Base-by-base conservation (phyloP, 1,140 invertebrate genomes). In the Drosophila kanapiae region DNA sequence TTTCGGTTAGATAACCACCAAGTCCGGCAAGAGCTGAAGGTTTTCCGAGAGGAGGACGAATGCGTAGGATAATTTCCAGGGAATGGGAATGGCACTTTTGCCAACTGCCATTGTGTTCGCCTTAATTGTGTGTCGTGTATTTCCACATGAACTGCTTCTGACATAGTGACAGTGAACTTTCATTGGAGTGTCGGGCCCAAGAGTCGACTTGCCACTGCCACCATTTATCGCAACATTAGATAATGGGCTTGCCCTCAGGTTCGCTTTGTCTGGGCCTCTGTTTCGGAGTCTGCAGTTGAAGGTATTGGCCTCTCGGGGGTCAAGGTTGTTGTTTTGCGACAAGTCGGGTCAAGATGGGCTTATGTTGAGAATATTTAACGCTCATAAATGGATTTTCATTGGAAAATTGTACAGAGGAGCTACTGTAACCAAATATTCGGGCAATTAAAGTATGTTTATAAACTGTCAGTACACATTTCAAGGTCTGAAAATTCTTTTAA, bases 1-100 rank as follows among this genome's bases (percentile, higher is more conserved):
- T 83, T 84, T 84, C 29, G 68, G 84, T 88, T 88, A 90, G 84
- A 88, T 88, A 90, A 88, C 85, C 53, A 51, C 33, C 14, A 23
- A 53, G 49, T 45, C 69, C 29, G 33, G n/a, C 10, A 6, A 37
- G 31, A 40, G 54, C 31, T 23, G 38, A 16, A 33, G 18, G 29
- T 43, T 16, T 16, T 68, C 23, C 9, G 35, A 40, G 31, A 13
- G 29, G 37, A n/a, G 51, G 29, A 47, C 37, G 29, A n/a, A 60
- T 62, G 68, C 59, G 62, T 82, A 71, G 79, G 76, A 86, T 65
- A 54, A 75, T 51, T 33, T 56, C 49, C 71, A 64, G 47, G 40
- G n/a, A 49, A 38, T 11, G 37, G 65, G 9, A 38, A 23, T 35
- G 49, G 18, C 23, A 37, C 68, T 49, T 71, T 62, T 38, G 37